phyloP scores from a whole-genome alignment of 2,113 vertebrate species.

The Nerophis lumbriciformis region DNA sequence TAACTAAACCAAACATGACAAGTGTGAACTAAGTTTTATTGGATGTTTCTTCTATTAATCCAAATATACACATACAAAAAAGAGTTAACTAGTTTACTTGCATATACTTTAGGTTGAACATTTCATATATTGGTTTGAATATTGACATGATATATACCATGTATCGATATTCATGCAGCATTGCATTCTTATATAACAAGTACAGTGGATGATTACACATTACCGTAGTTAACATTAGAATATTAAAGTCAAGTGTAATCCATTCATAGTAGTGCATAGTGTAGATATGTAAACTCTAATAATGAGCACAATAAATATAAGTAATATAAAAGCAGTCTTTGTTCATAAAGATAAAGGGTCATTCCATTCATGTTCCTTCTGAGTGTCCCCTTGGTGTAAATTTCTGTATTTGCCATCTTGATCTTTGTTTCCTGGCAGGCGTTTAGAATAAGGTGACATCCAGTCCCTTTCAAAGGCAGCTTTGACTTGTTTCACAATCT shows the following conservation, averaged over 20 bases:
- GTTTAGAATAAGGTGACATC: slow-evolving; percentile 81
- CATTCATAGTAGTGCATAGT: slow-evolving; percentile 2
- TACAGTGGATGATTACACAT: background rate
- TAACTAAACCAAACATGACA: no score
- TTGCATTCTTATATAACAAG: no score
- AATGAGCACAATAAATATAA: slow-evolving; percentile 16
- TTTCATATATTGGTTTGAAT: no score
- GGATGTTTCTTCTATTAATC: background rate
- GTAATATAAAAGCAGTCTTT: slow-evolving; percentile 19
- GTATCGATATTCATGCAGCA: no score
- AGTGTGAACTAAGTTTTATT: background rate
- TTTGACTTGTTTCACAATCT: slow-evolving; percentile 78
- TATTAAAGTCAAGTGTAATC: slow-evolving; percentile 7
- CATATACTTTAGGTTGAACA: no score
- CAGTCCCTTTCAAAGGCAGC: slow-evolving; percentile 88
- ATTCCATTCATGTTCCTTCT: slow-evolving; percentile 36
- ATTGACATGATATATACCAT: no score
- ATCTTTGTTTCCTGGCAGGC: slow-evolving; percentile 59
- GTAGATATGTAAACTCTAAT: slow-evolving; percentile 22
- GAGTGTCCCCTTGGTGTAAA: slow-evolving; percentile 14
- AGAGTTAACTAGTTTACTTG: no score
- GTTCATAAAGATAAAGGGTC: slow-evolving; percentile 36
- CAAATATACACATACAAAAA: background rate
- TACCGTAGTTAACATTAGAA: background rate
- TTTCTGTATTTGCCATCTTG: slow-evolving; percentile 38